Evolutionary conservation across 2,113 vertebrate genomes (phyloP), one percentile per base, ranked within the genome.

Genomic region (Ia io): DNA sequence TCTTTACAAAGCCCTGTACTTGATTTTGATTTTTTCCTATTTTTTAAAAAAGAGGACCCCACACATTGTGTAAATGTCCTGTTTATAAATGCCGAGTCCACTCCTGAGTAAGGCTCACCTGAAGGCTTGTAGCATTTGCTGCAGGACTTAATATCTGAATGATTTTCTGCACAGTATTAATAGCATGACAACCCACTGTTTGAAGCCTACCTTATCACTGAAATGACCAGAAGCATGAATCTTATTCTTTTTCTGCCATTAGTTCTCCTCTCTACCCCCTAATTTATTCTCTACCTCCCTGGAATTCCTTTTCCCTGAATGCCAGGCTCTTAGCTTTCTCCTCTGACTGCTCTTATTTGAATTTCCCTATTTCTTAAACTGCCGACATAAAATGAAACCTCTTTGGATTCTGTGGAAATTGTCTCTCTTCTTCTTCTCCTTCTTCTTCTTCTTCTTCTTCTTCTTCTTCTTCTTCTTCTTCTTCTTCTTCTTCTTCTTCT

Each of bases 331-430:
- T 95, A 74, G 78, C 91, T 93, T 92, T 76, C 85, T 95, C 69
- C 35, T 30, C 80, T 90, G 88, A 42, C 53, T 90, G 20, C 80
- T 90, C 56, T 96, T 95, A 40, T 92, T 94, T 74, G 2, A 82
- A 86, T 93, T 96, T 30, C 67, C 47, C 49, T 83, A 79, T 95
- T 95, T 84, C 51, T 92, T 92, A 84, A 95, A 95, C 16, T 35
- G n/a, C 69, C 47, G 85, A 69, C 56, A 88, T 37, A 93, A 93
- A 49, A 85, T 37, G 85, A 94, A 88, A 65, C 47, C 17, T 88
- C 30, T 90, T 84, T 70, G 86, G 63, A 71, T 87, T 91, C 70
- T 84, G 56, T 80, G 87, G 96, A 84, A 84, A 96, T 76, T 63
- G 74, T 86, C 25, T 40, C 70, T 70, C 40, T 56, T 56, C 20